Base-by-base conservation (phyloP, 2,113 vertebrate genomes). In the Sebastes schlegelii region DNA sequence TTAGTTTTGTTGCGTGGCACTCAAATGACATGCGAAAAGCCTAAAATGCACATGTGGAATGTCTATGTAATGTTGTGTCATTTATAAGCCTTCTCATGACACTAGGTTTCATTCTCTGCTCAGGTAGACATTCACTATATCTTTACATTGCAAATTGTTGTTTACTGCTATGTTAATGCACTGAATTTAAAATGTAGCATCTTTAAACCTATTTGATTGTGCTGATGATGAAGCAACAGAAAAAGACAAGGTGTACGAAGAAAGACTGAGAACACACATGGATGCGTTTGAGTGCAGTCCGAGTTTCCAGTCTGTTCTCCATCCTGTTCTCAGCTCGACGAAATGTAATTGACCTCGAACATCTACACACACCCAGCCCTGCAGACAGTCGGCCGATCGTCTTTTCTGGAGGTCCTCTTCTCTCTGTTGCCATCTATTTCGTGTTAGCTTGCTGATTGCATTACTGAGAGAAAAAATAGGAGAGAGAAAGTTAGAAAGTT, bases 261-360 rank as follows among this genome's bases (percentile, higher is more conserved):
- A 43, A 14, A 17, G 34, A 34, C 48, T 26, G 8, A 42, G 17
- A 17, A 51, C 11, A 42, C 16, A 16, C 1, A 4, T 14, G 54
- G 26, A 45, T 58, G 17, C 40, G 16, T 67, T 4, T 5, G 45
- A 69, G 19, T 6, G 21, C 58, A 72, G 51, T 2, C 10, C 17
- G n/a, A 52, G 60, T 19, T n/a, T 60, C 14, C 17, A 58, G 23
- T 43, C 13, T 46, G 5, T 34, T 42, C 16, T 69, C 14, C 23
- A 34, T 16, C 16, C 45, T 13, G n/a, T 42, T 12, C 21, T 40
- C 64, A 43, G 26, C 16, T 42, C 9, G 48, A 40, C 19, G 54
- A 52, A 71, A 84, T 73, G 54, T 42, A 79, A 76, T 52, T 64
- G 46, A 67, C 48, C 69, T 72, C 10, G 6, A 55, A 76, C 13